Evolutionary conservation across 1,140 invertebrate genomes (phyloP).

Genomic region (Phortica variegata): DNA sequence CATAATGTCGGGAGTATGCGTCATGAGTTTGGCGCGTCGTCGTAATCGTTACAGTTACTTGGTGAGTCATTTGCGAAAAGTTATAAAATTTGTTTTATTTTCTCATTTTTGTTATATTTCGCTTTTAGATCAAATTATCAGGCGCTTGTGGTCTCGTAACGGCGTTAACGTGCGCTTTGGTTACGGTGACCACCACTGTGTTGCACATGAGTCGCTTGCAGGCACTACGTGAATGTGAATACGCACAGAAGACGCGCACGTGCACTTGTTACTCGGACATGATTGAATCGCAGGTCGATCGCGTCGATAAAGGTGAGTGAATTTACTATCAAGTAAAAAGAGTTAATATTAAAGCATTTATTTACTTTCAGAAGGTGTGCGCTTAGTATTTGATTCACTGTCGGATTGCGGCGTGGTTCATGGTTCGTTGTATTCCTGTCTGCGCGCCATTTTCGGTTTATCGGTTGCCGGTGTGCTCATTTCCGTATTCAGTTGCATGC

Average conservation of each 20-base stretch:
- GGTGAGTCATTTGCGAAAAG: too few species aligned
- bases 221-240: conserved; percentile 81
- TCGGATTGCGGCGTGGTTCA: conserved; percentile 85
- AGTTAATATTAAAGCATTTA: neutral
- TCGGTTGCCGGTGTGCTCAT: conserved; percentile 86
- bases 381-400: conserved; percentile 78
- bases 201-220: conserved; percentile 90
- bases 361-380: conserved; percentile 56
- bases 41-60: conserved; percentile 83
- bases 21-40: conserved; percentile 79
- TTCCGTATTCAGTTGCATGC: conserved; percentile 89
- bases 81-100: too few species aligned
- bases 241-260: conserved; percentile 72
- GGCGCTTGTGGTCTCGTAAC: conserved; percentile 81
- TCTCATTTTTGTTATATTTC: too few species aligned
- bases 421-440: conserved; percentile 80
- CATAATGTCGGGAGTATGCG: conserved; percentile 80
- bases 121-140: conserved; percentile 86
- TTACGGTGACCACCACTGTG: conserved; percentile 90
- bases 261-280: conserved; percentile 75
- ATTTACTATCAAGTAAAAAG: too few species aligned
- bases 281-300: conserved; percentile 61
- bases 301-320: conserved; percentile 62
- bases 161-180: conserved; percentile 79
- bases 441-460: conserved; percentile 83